Evolutionary conservation across 1,140 invertebrate genomes (phyloP), one percentile per base, ranked within the genome.

Genomic region (Wiebesia pumilae): DNA sequence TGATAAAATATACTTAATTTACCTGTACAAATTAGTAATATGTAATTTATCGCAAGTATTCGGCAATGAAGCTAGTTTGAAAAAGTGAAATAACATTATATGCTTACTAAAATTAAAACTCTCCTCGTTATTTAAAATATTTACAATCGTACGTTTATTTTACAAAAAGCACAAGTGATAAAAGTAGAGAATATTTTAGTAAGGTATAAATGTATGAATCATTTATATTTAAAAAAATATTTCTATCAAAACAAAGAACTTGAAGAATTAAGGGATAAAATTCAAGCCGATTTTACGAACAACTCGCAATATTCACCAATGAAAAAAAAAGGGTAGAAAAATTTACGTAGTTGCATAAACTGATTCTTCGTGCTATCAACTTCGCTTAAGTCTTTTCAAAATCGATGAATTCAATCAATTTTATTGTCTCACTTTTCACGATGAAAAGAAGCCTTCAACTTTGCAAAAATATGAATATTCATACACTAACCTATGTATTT

Each of bases 1-100:
- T n/a, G 38, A 24, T 75, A 43, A 75, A 75, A 21, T 75, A 75
- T 43, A 43, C 71, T 75, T 43, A 43, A 75, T 75, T 75, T 43
- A 33, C 71, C 24, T 27, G 0, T 9, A 24, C 7, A 19, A 40
- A 75, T 43, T 43, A 75, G 43, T 75, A 27, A 21, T 40, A 7
- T 40, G 4, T 75, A 43, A 75, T 43, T n/a, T 24, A 75, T 75
- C 40, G 38, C 38, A 6, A 9, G 24, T 7, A 12, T 43, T 43
- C 40, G 14, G 40, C 9, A 75, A 16, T 75, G 43, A 75, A n/a
- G 10, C 71, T 3, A 43, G 40, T 75, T 75, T 75, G 38, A 75
- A 43, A 24, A 43, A 75, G 33, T 75, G 3, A 43, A 43, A 4
- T 75, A 27, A 12, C 71, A 75, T 75, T 75, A 21, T 40, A 14